Evolutionary conservation across 2,797 vertebrate genomes (phyloP), one percentile per base, ranked within the genome.

Genomic region (Etheostoma nigrum): DNA sequence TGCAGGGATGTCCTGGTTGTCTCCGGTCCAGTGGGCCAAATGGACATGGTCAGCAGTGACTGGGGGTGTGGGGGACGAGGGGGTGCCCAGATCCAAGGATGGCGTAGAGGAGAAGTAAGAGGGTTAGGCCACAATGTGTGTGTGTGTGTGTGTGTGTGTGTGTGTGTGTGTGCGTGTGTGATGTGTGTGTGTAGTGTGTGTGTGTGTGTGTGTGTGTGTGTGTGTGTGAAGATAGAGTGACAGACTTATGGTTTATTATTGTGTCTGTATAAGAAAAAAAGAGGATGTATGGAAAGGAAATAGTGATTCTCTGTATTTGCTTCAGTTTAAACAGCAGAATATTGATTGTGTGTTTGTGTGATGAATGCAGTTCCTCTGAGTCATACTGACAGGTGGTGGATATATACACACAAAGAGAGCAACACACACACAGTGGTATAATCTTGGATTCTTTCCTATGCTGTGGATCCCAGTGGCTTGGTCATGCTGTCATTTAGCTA

Each of bases 1-100:
- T 67, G 76, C 81, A 85, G 86, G 73, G 84, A 96, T 96, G 96
- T 95, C 95, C 44, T 97, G 96, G 96, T 93, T 98, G 88, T 98
- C 97, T 67, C 97, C 97, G 1, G 96, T 98, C 84, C 96, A 97
- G 89, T 99, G 97, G 97, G 97, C 97, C 76, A 97, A 96, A 71
- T 98, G 97, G 97, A 98, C 97, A 0, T 98, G 97, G 97, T 96
- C 97, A n/a, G 97, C 97, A 6, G 96, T 98, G 82, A 95, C 96
- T 15, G 96, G 96, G 53, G 92, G 77, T 23, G 86, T 72, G 1
- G 95, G 84, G 75, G 95, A 92, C 19, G 93, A 93, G 78, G 94
- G 82, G 48, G 89, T 89, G 78, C 72, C 23, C 58, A 64, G 51
- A 87, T 73, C 15, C 19, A 91, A 86, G 84, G 88, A 90, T 40